These are phyloP conservation scores for Drosophila quadrilineata DNA, from an alignment of 1,140 invertebrate genomes.

Conservation along the genomic window DNA sequence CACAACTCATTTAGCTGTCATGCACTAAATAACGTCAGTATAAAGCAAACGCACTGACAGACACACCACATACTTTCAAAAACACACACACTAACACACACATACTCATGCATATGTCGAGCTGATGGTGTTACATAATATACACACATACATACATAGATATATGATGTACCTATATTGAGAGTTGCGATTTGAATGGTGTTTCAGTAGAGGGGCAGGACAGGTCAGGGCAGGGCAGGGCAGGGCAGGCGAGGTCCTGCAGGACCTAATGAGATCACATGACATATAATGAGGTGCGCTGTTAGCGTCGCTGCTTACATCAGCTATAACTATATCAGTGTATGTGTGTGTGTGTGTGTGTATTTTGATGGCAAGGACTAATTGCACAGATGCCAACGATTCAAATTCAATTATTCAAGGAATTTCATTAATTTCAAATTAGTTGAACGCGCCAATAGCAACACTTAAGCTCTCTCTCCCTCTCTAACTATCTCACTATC, in stretches of 20 bases:
- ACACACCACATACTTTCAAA: constrained; percentile 9
- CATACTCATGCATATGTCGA: constrained; percentile 2
- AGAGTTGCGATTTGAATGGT: constrained; percentile 3
- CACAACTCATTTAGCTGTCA: constrained; percentile 78
- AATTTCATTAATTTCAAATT: constrained; percentile 80
- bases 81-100: neutral
- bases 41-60: constrained; percentile 66
- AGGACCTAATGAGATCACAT: constrained; percentile 73
- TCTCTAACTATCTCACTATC: neutral
- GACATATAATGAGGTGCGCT: constrained; percentile 72
- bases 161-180: constrained; percentile 5
- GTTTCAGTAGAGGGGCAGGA: too few species aligned
- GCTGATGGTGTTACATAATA: constrained; percentile 62
- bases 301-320: constrained; percentile 42
- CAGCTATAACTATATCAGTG: neutral
- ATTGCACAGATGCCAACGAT: constrained; percentile 67
- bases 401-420: constrained; percentile 79
- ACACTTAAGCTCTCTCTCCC: constrained; percentile 46
- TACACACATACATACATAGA: constrained; percentile 18
- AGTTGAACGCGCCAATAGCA: constrained; percentile 71
- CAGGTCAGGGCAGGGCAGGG: constrained; percentile 5
- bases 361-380: constrained; percentile 56
- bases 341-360: constrained; percentile 30
- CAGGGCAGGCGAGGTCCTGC: constrained; percentile 6
- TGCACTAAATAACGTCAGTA: constrained; percentile 72